phyloP scores from a whole-genome alignment of 2,113 vertebrate species.

The Hippocampus barbouri region DNA sequence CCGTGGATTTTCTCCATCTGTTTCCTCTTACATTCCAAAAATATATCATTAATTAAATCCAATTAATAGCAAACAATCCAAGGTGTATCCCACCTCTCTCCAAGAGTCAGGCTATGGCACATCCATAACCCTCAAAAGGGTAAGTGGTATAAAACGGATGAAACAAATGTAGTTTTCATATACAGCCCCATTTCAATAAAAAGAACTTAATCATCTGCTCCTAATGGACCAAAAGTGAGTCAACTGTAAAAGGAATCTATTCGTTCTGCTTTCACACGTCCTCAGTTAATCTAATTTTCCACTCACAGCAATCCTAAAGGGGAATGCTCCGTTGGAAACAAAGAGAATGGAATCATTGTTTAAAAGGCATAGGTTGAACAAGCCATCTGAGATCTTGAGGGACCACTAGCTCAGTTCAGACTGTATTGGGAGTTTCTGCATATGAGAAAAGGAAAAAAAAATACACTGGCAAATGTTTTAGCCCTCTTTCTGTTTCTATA shows the following conservation, averaged over 20 bases:
- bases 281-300: not conserved
- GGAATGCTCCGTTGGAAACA: not conserved
- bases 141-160: too few relatives aligned
- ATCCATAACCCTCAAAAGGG: not conserved
- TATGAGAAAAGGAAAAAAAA: too few relatives aligned
- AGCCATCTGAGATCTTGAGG: not conserved
- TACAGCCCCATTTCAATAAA: not conserved
- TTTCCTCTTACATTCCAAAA: too few relatives aligned
- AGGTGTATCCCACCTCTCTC: too few relatives aligned
- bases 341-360: not conserved
- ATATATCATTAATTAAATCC: too few relatives aligned
- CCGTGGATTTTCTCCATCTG: not conserved
- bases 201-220: not conserved
- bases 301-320: not conserved
- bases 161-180: not conserved
- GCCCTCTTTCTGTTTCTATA: not conserved
- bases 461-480: not conserved
- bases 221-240: too few relatives aligned
- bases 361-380: not conserved
- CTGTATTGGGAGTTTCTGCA: not conserved
- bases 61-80: too few relatives aligned
- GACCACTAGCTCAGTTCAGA: conserved; percentile 5
- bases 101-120: not conserved
- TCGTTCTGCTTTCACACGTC: not conserved
- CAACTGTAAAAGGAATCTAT: not conserved